Percentiles rank a stretch among this genome's conserved stretches.
Conservation (phyloP, 1,140 invertebrate species). For the Sarcophaga peregrina region DNA sequence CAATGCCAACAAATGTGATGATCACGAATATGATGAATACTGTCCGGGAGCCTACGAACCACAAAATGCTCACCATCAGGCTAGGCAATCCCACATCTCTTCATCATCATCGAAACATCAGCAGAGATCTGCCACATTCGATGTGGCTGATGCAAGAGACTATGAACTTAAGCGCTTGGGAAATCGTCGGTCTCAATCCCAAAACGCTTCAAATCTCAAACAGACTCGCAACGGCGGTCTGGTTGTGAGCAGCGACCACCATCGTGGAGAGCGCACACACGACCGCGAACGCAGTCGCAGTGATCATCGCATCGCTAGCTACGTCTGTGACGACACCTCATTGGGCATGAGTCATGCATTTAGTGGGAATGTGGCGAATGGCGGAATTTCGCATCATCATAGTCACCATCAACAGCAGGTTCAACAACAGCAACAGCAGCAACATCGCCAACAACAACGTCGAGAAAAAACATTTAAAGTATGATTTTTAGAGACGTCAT, state of each 20-base stretch:
- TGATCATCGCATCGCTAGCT: conserved; percentile 62
- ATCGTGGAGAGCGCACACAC: conserved; percentile 52
- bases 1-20: conserved; percentile 52
- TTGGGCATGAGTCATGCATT: conserved; percentile 23
- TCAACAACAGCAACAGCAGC: conserved; percentile 60
- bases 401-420: conserved; percentile 49
- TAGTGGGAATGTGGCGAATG: conserved; percentile 38
- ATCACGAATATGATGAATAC: conserved; percentile 63
- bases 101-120: conserved; percentile 49
- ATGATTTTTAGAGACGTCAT: conserved; percentile 68
- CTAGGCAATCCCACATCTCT: conserved; percentile 36
- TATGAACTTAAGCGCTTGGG: conserved; percentile 62
- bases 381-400: conserved; percentile 1
- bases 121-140: conserved; percentile 61
- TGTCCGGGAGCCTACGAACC: conserved; percentile 58
- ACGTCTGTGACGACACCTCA: conserved; percentile 55
- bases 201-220: conserved; percentile 47
- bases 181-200: conserved; percentile 56
- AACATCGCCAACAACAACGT: conserved; percentile 59
- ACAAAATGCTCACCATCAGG: conserved; percentile 27
- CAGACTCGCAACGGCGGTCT: conserved; percentile 51
- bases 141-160: conserved; percentile 60
- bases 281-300: conserved; percentile 61
- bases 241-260: conserved; percentile 36
- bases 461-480: conserved; percentile 66